Conservation (phyloP, 2,113 vertebrate species). For the Pachyramphus minor region DNA sequence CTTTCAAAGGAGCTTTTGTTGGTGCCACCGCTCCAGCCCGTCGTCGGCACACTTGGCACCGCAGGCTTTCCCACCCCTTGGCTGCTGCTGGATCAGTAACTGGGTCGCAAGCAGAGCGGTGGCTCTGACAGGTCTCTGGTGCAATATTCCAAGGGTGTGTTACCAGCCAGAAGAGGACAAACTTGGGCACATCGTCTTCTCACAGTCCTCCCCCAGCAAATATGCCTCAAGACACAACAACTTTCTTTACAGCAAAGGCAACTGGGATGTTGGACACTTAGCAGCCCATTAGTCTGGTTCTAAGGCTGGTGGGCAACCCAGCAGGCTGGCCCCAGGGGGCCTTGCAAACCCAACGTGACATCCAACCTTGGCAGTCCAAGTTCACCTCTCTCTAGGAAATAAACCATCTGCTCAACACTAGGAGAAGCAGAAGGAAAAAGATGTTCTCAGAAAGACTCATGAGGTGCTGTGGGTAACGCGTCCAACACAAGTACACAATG, state of each 20-base stretch:
- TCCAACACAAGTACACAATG: conserved; percentile 37
- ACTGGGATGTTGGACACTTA: background rate
- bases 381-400: background rate
- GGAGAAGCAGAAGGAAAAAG: background rate
- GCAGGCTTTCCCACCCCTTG: background rate
- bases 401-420: background rate
- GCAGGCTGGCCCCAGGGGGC: background rate
- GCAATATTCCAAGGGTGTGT: background rate
- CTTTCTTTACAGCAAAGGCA: background rate
- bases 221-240: accelerated
- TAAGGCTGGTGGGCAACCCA: background rate
- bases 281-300: background rate
- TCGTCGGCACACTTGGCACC: background rate
- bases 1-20: conserved; percentile 29
- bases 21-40: background rate
- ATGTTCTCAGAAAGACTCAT: conserved; percentile 1
- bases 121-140: background rate
- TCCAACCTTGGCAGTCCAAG: background rate
- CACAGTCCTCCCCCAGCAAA: background rate
- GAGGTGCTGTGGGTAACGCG: conserved; percentile 30
- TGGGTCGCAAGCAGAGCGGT: accelerated
- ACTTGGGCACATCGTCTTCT: background rate
- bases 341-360: background rate
- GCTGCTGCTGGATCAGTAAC: background rate
- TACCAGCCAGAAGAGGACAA: background rate